phyloP scores from a whole-genome alignment of 2,113 vertebrate species.

The Rhea americana region DNA sequence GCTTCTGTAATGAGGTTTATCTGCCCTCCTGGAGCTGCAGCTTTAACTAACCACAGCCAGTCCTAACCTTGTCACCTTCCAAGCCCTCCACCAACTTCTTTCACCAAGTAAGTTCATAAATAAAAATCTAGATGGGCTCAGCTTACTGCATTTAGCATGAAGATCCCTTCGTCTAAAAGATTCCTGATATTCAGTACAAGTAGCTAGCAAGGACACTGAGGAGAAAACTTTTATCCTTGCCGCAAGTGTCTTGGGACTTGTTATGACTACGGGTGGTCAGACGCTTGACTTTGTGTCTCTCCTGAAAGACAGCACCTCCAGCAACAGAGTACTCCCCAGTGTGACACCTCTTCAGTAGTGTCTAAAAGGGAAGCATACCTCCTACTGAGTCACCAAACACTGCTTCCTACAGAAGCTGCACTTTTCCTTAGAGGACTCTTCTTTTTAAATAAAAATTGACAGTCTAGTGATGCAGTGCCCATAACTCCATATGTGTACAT shows the following conservation, averaged over 20 bases:
- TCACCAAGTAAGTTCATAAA: neutral
- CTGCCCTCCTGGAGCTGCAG: neutral
- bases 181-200: neutral
- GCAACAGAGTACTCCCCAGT: neutral
- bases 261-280: slow-evolving; percentile 53
- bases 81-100: neutral
- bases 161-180: slow-evolving; percentile 27
- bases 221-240: slow-evolving; percentile 54
- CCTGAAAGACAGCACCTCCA: slow-evolving; percentile 50
- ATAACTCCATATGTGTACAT: neutral
- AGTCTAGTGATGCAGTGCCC: slow-evolving; percentile 20
- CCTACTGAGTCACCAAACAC: slow-evolving; percentile 58
- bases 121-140: neutral
- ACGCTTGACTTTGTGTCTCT: slow-evolving; percentile 48
- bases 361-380: slow-evolving; percentile 24
- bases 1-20: neutral
- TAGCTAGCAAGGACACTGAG: slow-evolving; percentile 34
- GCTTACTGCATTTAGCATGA: neutral
- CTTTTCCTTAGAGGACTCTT: slow-evolving; percentile 38
- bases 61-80: neutral
- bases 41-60: neutral
- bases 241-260: slow-evolving; percentile 46
- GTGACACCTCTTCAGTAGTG: slow-evolving; percentile 39
- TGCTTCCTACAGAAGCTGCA: neutral
- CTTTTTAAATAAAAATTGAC: slow-evolving; percentile 49